Conservation (phyloP, 2,888 invertebrate genomes). For the Tipula vernalis region DNA sequence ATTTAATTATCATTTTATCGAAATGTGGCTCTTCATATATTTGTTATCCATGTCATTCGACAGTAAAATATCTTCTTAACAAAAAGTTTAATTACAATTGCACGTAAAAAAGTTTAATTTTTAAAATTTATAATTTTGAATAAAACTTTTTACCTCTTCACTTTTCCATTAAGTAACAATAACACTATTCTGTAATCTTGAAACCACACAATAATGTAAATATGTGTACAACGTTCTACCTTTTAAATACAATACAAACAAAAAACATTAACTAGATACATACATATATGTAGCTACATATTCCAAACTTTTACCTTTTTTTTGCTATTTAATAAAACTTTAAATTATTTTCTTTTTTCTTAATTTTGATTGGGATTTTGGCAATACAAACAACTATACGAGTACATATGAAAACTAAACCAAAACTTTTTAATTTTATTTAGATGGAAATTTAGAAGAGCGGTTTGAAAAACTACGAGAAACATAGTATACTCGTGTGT, state of each 20-base stretch:
- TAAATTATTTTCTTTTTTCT: background rate
- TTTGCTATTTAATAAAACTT: background rate
- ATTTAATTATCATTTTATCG: background rate
- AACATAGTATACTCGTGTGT: background rate
- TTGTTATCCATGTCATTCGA: background rate
- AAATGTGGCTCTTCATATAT: background rate
- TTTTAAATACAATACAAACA: background rate
- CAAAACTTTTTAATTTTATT: background rate
- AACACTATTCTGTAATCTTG: background rate
- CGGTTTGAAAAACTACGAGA: background rate
- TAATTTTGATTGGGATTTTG: background rate
- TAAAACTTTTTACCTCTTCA: background rate
- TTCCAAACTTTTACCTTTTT: background rate
- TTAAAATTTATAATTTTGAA: background rate
- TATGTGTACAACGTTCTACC: background rate
- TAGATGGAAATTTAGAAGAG: background rate
- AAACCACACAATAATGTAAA: background rate
- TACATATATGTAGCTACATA: background rate
- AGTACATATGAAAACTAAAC: background rate
- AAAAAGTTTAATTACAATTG: background rate
- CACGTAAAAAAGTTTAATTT: background rate
- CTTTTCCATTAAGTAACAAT: background rate
- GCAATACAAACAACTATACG: background rate
- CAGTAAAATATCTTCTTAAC: background rate
- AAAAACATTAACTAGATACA: background rate